phyloP scores from a whole-genome alignment of 2,113 vertebrate genomes.

The Salvator merianae region DNA sequence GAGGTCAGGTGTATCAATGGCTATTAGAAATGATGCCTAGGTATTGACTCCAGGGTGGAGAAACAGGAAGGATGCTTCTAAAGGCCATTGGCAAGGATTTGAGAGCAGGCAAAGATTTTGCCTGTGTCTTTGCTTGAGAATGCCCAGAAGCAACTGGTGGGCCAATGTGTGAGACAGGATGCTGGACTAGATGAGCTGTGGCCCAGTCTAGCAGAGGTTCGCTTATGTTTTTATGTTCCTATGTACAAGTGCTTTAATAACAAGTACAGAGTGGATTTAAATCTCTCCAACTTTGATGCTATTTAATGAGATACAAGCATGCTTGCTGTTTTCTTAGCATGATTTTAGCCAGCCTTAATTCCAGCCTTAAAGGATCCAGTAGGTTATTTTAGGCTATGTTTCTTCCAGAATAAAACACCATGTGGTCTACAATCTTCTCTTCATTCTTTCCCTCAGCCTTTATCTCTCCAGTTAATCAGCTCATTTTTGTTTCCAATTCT shows the following conservation, averaged over 20 bases:
- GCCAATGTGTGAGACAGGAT: too few species aligned
- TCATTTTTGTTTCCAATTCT: background rate
- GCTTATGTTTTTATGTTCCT: too few species aligned
- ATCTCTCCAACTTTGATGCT: background rate
- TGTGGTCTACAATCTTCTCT: background rate
- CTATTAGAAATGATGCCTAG: too few species aligned
- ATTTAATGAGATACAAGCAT: background rate
- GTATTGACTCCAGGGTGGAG: too few species aligned
- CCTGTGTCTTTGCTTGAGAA: too few species aligned
- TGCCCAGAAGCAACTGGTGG: too few species aligned
- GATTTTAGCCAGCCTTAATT: conserved; percentile 19
- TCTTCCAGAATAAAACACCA: background rate
- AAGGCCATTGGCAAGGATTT: too few species aligned
- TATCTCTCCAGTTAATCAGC: background rate
- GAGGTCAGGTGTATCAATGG: too few species aligned
- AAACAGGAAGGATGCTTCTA: too few species aligned
- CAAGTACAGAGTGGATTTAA: background rate
- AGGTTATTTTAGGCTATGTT: background rate
- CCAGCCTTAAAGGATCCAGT: background rate
- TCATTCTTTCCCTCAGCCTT: background rate
- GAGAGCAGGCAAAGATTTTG: too few species aligned
- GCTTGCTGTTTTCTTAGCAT: background rate
- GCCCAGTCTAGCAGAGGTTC: too few species aligned
- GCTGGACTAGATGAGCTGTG: too few species aligned
- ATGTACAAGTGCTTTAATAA: background rate